These are phyloP conservation scores for Chironomus tepperi DNA, from an alignment of 1,140 invertebrate species.

Conservation along the genomic window DNA sequence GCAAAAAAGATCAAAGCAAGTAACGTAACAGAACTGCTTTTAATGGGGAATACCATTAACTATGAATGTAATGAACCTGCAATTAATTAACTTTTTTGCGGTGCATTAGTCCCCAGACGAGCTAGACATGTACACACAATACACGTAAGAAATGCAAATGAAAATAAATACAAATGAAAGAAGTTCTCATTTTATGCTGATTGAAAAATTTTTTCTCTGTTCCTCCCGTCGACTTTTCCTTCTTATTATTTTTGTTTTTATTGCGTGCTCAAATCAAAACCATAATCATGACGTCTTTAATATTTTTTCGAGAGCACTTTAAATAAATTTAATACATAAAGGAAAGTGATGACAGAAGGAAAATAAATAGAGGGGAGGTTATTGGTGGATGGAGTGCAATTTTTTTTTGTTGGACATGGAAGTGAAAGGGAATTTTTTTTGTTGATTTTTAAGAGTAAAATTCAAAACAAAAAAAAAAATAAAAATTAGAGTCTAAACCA, in stretches of 20 bases:
- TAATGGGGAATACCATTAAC: not conserved
- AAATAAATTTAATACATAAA: not conserved
- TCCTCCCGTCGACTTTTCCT: too few species aligned
- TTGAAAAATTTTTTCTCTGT: not conserved
- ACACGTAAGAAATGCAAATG: not conserved
- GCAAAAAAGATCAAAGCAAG: not conserved
- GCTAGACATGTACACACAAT: not conserved
- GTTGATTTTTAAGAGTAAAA: too few species aligned
- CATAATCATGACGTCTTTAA: conserved; percentile 3
- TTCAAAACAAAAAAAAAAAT: too few species aligned
- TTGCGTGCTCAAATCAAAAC: not conserved
- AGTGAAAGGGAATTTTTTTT: too few species aligned
- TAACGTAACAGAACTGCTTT: too few species aligned
- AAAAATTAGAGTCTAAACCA: too few species aligned
- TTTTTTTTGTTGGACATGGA: too few species aligned
- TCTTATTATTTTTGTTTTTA: not conserved
- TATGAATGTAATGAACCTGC: conserved; percentile 8
- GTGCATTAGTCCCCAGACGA: conserved; percentile 5
- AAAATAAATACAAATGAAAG: not conserved
- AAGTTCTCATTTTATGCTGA: not conserved
- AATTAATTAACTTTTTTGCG: conserved; percentile 9
- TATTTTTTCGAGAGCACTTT: not conserved
- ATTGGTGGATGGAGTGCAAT: too few species aligned
- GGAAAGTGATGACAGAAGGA: too few species aligned
- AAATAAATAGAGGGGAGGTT: too few species aligned